Evolutionary conservation across 2,888 invertebrate species (phyloP), one percentile per base, ranked within the genome.

Genomic region (Oscheius sp.): DNA sequence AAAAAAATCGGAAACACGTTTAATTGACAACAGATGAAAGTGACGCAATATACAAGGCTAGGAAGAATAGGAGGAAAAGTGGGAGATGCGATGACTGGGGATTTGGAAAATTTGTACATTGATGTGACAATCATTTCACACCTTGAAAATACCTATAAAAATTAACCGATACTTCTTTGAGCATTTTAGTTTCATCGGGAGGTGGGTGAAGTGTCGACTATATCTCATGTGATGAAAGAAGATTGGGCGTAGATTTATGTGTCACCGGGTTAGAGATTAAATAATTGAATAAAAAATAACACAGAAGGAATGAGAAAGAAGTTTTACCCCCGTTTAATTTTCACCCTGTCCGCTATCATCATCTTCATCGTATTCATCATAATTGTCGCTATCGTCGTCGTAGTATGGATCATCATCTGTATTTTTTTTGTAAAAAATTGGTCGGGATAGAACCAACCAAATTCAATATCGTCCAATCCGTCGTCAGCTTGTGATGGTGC

Each of bases 401-500:
- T 81, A 78, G 36, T 82, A 76, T 17, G 77, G 74, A 28, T 77
- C 75, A 56, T 74, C 71, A 36, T 74, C 76, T 20, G 26, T n/a
- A 17, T 17, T 28, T 26, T n/a, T 51, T 67, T 14, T 24, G 8
- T 38, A 68, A 68, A 38, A 32, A 63, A 20, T 28, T 30, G n/a
- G 24, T 51, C 12, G 8, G n/a, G n/a, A n/a, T n/a, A n/a, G n/a
- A n/a, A 66, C 86, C 94, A 94, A 89, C 95, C 95, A 88, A 94
- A 95, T 87, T 95, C 96, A 78, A 94, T 93, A 91, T 94, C 92
- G 87, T 95, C 95, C 80, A 92, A 88, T 90, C 91, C 85, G 77
- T 92, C 92, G 30, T 93, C 92, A 80, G 91, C 91, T 12, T 93
- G 92, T 89, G 93, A 93, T 79, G 93, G 92, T 26, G 92, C 92